Conservation (phyloP, 2,888 invertebrate species). For the Drosophila anceps region DNA sequence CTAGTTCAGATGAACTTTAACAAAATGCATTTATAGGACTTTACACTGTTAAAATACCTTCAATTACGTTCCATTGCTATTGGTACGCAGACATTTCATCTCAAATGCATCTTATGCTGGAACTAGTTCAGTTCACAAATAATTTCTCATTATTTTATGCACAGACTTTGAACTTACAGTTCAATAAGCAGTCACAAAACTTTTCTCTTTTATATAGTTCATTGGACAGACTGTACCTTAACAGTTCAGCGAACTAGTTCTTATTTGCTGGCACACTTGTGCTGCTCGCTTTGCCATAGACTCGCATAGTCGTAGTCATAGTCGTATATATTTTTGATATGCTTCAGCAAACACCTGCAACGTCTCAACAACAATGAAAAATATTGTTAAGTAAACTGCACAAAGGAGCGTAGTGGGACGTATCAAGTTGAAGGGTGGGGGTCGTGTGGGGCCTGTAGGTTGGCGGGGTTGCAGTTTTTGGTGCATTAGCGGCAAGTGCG, state of each 20-base stretch:
- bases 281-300: conserved; percentile 19
- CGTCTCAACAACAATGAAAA: conserved; percentile 79
- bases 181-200: conserved; percentile 1
- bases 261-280: background rate
- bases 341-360: conserved; percentile 79
- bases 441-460: background rate
- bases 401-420: conserved; percentile 38
- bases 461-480: conserved; percentile 57
- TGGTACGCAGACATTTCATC: background rate
- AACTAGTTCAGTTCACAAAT: conserved; percentile 7
- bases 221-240: background rate
- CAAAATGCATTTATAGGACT: background rate
- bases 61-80: background rate
- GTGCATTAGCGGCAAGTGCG: conserved; percentile 74
- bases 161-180: background rate
- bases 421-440: background rate
- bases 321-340: conserved; percentile 71
- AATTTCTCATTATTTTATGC: background rate
- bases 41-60: background rate
- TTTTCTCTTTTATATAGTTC: background rate
- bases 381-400: conserved; percentile 72
- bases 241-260: conserved; percentile 24
- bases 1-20: background rate
- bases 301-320: conserved; percentile 26
- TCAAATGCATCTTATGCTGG: background rate